Percentiles rank a stretch among this genome's conserved stretches.
Conservation (phyloP, 2,113 vertebrate species). For the Pipra filicauda region DNA sequence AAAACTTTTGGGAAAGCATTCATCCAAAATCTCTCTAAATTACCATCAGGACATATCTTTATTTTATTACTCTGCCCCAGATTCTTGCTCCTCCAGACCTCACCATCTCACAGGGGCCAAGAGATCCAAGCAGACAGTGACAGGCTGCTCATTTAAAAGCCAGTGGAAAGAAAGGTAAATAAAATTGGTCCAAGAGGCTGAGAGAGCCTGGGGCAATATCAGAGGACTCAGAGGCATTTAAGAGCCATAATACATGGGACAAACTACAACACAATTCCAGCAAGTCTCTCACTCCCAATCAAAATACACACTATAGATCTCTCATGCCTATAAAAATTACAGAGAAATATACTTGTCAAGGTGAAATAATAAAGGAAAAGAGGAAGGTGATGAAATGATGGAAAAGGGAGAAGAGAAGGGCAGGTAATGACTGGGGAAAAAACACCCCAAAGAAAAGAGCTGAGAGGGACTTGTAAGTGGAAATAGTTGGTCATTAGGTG, state of each 20-base stretch:
- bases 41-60: background rate
- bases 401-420: background rate
- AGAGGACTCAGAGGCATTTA: background rate
- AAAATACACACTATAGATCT: background rate
- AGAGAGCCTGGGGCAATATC: background rate
- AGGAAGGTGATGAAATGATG: background rate
- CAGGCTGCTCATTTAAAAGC: background rate
- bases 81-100: background rate
- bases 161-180: background rate
- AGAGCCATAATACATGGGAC: background rate
- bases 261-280: background rate
- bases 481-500: background rate
- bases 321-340: background rate
- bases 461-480: background rate
- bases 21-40: background rate
- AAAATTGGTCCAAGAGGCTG: background rate
- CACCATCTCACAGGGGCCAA: background rate
- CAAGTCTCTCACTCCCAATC: background rate
- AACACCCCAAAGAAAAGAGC: background rate
- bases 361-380: background rate
- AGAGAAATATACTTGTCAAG: background rate
- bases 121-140: background rate
- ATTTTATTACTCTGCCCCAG: background rate
- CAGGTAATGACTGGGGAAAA: background rate
- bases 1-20: background rate